A percentile compares a stretch with the other conserved stretches of the same genome.
Conservation (phyloP, 1,140 invertebrate species). For the Palaemon carinicauda region DNA sequence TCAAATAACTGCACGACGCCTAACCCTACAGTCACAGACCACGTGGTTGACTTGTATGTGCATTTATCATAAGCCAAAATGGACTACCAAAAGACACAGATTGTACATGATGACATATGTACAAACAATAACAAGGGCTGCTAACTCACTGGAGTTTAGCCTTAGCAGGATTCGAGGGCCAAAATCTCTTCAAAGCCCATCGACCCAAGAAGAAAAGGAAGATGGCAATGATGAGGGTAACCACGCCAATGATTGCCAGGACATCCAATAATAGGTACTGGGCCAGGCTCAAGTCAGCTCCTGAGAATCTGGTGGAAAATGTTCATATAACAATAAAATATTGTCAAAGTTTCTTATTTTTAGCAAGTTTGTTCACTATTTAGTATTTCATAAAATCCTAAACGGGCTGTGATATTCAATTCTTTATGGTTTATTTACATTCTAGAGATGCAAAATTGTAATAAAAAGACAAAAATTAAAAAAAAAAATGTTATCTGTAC, state of each 20-base stretch:
- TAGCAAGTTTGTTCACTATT: too few species aligned
- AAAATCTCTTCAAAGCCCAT: not conserved
- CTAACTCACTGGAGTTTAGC: slow-evolving; percentile 12
- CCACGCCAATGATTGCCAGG: slow-evolving; percentile 18
- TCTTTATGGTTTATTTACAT: too few species aligned
- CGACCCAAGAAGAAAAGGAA: slow-evolving; percentile 14
- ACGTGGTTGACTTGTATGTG: too few species aligned
- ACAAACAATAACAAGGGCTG: not conserved
- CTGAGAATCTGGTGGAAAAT: slow-evolving; percentile 30
- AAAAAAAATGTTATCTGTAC: too few species aligned
- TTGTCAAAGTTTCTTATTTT: too few species aligned
- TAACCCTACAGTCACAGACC: too few species aligned
- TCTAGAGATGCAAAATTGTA: too few species aligned
- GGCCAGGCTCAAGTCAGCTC: slow-evolving; percentile 25
- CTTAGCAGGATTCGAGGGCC: not conserved
- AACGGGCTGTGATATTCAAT: too few species aligned
- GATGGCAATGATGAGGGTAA: not conserved
- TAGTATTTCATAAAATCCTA: too few species aligned
- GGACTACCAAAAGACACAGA: not conserved
- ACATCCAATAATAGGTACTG: slow-evolving; percentile 51
- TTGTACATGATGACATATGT: not conserved
- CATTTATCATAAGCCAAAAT: not conserved
- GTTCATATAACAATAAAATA: too few species aligned
- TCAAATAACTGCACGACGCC: too few species aligned
- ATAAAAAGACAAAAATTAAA: too few species aligned